Percentiles rank a stretch among this genome's conserved stretches.
Conservation (phyloP, 35 echinoderm and acorn worm genomes). For the Acanthaster planci region DNA sequence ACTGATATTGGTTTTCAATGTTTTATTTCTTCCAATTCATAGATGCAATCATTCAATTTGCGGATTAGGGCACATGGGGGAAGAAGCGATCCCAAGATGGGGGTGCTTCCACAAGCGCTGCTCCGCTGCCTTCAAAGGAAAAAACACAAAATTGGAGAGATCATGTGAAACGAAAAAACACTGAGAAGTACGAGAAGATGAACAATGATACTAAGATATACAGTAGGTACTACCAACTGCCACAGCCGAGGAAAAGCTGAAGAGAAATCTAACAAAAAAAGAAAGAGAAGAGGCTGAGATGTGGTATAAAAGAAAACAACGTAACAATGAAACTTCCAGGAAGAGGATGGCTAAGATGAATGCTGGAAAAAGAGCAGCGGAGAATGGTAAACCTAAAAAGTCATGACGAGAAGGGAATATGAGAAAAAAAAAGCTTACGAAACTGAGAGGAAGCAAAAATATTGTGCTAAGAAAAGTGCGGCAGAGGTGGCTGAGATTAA, state of each 20-base stretch:
- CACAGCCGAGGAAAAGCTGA: neutral
- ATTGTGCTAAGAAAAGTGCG: constrained; percentile 39
- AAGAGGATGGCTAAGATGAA: constrained; percentile 46
- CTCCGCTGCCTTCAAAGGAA: neutral
- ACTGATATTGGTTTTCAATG: too few relatives aligned
- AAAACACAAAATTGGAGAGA: constrained; percentile 4
- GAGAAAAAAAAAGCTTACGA: constrained; percentile 24
- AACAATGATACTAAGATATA: neutral
- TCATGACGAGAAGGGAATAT: constrained; percentile 17
- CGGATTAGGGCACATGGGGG: neutral
- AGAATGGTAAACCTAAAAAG: constrained; percentile 41
- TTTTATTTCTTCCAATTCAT: too few relatives aligned
- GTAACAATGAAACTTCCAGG: constrained; percentile 24
- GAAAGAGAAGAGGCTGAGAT: constrained; percentile 40
- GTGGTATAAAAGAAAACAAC: constrained; percentile 43
- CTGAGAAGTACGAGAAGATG: constrained; percentile 2
- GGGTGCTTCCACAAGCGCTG: neutral
- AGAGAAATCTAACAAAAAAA: neutral
- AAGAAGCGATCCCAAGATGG: neutral
- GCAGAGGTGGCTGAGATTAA: constrained; percentile 21
- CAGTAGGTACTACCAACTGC: neutral
- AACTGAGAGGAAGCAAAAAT: constrained; percentile 36
- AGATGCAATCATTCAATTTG: neutral
- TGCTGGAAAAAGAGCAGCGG: constrained; percentile 38
- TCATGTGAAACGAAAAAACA: neutral